Evolutionary conservation across 2,113 vertebrate genomes (phyloP).

Genomic region (Zapus hudsonius): DNA sequence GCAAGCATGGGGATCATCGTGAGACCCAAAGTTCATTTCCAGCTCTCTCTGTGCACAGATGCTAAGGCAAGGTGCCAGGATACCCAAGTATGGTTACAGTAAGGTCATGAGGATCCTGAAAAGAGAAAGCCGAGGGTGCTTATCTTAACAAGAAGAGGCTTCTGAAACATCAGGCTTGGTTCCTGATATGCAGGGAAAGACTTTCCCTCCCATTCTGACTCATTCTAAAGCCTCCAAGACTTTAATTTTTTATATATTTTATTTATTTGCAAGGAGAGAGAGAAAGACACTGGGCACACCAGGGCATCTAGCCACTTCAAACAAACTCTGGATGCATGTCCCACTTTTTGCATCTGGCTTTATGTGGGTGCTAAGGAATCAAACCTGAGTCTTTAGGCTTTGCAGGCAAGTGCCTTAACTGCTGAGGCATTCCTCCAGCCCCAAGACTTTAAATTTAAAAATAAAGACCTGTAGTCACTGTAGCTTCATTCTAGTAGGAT

Average conservation of each 20-base stretch:
- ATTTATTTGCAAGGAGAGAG: no score
- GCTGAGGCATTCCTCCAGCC: no score
- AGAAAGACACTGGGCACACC: no score
- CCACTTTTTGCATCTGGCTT: no score
- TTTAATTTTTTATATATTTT: no score
- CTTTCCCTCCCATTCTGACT: background rate
- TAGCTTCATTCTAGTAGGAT: background rate
- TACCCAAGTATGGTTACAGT: background rate
- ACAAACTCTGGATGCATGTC: no score
- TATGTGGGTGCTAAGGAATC: no score
- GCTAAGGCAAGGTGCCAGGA: background rate
- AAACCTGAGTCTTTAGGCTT: no score
- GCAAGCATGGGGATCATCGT: background rate
- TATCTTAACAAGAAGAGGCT: background rate
- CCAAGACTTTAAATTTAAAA: slow-evolving; percentile 8
- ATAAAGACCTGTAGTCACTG: background rate
- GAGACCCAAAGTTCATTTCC: background rate
- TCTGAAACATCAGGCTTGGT: background rate
- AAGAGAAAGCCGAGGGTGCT: background rate
- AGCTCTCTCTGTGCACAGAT: background rate
- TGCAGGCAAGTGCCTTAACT: no score
- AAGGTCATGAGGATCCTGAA: background rate
- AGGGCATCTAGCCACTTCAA: no score
- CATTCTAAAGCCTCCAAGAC: background rate
- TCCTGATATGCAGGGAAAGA: background rate